Evolutionary conservation across 2,113 vertebrate genomes (phyloP).

Genomic region (Myiagra hebetior): DNA sequence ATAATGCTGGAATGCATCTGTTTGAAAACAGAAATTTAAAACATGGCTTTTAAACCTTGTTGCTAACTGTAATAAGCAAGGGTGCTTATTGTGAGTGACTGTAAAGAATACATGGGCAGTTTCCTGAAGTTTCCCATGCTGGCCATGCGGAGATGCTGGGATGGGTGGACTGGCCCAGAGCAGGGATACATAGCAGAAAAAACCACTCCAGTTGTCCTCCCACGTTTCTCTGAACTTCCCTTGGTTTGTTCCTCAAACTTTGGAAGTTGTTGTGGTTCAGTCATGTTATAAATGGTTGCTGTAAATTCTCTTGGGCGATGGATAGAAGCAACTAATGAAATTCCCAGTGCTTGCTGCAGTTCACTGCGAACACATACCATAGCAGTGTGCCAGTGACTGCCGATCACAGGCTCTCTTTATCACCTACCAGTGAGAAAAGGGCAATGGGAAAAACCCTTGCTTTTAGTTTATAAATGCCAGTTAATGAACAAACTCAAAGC

Average conservation of each 20-base stretch:
- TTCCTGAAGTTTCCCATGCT: neutral
- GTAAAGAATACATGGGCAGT: neutral
- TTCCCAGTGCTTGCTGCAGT: neutral
- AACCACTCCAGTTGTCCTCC: neutral
- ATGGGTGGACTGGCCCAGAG: neutral
- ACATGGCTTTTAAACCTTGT: neutral
- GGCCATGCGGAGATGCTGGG: accelerated
- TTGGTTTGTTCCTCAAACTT: neutral
- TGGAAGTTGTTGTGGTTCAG: neutral
- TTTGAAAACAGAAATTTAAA: neutral
- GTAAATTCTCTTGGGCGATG: neutral
- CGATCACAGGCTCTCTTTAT: neutral
- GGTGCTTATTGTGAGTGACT: neutral
- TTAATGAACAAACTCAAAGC: neutral
- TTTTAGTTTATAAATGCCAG: neutral
- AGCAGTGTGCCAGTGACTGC: neutral
- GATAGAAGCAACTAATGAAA: neutral
- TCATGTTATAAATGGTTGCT: neutral
- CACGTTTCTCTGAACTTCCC: neutral
- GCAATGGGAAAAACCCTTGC: neutral
- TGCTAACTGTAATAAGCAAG: neutral
- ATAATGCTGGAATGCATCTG: neutral
- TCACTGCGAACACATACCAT: neutral
- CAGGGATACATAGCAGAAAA: neutral
- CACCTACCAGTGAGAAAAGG: neutral